Evolutionary conservation across 30 jellyfish, hydroid and myxozoan species (phyloP).

Genomic region (Catostylus mosaicus): DNA sequence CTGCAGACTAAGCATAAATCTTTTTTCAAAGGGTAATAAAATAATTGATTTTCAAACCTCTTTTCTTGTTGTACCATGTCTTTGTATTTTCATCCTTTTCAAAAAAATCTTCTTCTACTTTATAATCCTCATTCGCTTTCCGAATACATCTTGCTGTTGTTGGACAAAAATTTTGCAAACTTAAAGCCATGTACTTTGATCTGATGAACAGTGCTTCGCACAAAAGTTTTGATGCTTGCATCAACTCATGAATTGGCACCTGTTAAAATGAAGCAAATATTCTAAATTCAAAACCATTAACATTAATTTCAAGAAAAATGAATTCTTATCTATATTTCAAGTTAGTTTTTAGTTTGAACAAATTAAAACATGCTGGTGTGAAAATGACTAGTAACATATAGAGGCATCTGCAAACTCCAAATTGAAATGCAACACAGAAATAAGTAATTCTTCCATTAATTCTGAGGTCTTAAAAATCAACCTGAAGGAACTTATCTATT

Average conservation of each 20-base stretch:
- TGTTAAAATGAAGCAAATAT: background rate
- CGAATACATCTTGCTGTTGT: conserved; percentile 86
- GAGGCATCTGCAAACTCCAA: too few relatives aligned
- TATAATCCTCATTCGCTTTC: conserved; percentile 82
- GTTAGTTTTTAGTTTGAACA: too few relatives aligned
- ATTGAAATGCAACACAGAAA: too few relatives aligned
- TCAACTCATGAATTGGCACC: conserved; percentile 94
- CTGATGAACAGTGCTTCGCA: conserved; percentile 98
- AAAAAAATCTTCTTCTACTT: conserved; percentile 54
- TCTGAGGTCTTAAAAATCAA: too few relatives aligned
- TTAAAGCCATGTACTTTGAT: conserved; percentile 96
- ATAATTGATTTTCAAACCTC: conserved; percentile 27
- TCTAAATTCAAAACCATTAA: background rate
- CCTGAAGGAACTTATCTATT: too few relatives aligned
- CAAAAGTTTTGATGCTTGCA: conserved; percentile 91
- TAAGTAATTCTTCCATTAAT: too few relatives aligned
- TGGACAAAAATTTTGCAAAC: conserved; percentile 90
- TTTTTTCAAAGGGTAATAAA: background rate
- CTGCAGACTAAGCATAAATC: too few relatives aligned
- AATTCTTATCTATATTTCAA: background rate
- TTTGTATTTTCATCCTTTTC: conserved; percentile 53
- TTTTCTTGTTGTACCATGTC: conserved; percentile 48
- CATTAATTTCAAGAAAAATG: background rate
- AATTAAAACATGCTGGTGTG: too few relatives aligned
- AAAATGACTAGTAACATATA: too few relatives aligned